Evolutionary conservation across 2,888 invertebrate species (phyloP).

Genomic region (Pogonocherus hispidulus): DNA sequence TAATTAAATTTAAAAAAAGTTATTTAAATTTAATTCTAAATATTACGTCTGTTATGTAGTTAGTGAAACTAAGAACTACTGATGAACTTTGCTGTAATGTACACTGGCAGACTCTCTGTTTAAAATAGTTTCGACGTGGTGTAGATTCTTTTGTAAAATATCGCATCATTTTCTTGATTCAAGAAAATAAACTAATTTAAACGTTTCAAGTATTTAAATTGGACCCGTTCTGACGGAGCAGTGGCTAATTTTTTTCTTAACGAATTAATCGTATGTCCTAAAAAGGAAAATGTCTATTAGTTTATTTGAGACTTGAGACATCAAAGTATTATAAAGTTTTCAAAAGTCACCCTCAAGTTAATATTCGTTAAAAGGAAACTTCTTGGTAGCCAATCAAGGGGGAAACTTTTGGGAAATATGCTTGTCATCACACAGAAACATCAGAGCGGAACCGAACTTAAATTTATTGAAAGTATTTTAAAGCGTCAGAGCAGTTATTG

Average conservation of each 20-base stretch:
- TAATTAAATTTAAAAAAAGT: no score
- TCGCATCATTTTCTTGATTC: no score
- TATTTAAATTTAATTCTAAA: no score
- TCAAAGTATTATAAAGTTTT: conserved; percentile 18
- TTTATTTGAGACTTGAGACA: conserved; percentile 16
- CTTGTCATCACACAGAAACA: conserved; percentile 25
- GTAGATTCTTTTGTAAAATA: no score
- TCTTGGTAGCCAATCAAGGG: conserved; percentile 24
- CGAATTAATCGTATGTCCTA: not conserved
- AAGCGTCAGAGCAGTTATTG: conserved; percentile 28
- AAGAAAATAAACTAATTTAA: no score
- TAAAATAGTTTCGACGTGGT: no score
- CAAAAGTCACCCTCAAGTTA: conserved; percentile 14
- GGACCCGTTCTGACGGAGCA: no score
- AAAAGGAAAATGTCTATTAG: not conserved
- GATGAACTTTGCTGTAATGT: no score
- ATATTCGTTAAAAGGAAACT: conserved; percentile 21
- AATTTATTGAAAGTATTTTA: conserved; percentile 33
- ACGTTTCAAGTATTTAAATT: no score
- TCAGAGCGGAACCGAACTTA: conserved; percentile 17
- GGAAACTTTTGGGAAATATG: conserved; percentile 29
- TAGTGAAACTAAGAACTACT: no score
- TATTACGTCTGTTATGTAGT: no score
- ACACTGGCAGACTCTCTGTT: no score
- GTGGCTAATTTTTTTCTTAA: not conserved